These are phyloP conservation scores for Oxycera nigricornis DNA, from an alignment of 2,888 invertebrate genomes.

Conservation along the genomic window DNA sequence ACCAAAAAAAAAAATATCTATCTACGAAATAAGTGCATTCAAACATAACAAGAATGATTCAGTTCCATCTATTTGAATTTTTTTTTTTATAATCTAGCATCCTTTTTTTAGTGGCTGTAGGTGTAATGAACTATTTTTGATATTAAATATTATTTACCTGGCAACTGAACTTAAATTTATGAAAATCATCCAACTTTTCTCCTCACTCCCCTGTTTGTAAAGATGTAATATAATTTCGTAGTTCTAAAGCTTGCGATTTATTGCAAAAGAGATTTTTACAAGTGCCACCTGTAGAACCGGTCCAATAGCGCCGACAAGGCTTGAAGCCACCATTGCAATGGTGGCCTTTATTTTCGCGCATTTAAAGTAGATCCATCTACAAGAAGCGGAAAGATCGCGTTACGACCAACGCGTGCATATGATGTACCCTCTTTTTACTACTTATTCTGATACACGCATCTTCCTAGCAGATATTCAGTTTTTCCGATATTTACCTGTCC, in stretches of 20 bases:
- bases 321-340: background rate
- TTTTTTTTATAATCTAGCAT: no score
- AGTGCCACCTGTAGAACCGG: slow-evolving; percentile 42
- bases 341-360: slow-evolving; percentile 12
- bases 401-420: slow-evolving; percentile 22
- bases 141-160: no score
- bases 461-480: background rate
- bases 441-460: background rate
- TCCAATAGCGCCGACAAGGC: slow-evolving; percentile 16
- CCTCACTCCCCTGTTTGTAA: background rate
- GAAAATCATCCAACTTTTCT: no score
- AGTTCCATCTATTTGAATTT: no score
- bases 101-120: no score
- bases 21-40: no score
- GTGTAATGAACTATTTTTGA: no score
- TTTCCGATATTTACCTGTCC: background rate
- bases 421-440: slow-evolving; percentile 2
- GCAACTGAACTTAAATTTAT: no score
- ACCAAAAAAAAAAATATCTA: no score
- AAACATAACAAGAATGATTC: no score
- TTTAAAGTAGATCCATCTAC: slow-evolving; percentile 10
- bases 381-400: slow-evolving; percentile 31
- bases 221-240: background rate
- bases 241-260: background rate
- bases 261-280: background rate